phyloP scores from a whole-genome alignment of 2,113 vertebrate species.

The Malurus melanocephalus region DNA sequence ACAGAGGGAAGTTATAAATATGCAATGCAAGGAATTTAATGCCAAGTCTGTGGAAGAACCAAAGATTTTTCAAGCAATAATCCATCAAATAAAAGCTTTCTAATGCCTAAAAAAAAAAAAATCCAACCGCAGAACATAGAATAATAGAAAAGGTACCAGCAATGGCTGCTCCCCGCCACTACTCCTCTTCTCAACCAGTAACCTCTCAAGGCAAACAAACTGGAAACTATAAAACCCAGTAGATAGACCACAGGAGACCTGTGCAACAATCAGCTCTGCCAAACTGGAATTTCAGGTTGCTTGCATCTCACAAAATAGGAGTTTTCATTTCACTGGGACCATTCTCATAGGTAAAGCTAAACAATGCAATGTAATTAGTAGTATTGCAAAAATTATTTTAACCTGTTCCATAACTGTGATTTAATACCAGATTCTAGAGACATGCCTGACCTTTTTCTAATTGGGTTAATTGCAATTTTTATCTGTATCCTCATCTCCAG shows the following conservation, averaged over 20 bases:
- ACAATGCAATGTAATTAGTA: neutral
- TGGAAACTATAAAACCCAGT: neutral
- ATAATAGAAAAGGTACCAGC: neutral
- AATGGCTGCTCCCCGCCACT: neutral
- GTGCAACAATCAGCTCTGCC: neutral
- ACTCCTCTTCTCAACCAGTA: neutral
- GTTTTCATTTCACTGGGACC: neutral
- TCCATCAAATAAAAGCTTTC: neutral
- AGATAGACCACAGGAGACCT: neutral
- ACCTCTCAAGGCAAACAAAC: slow-evolving; percentile 5
- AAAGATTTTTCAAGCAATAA: neutral
- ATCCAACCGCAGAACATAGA: neutral
- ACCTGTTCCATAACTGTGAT: neutral
- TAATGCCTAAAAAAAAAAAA: neutral
- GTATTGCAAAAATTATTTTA: neutral
- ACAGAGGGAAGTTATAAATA: neutral
- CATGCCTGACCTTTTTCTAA: neutral
- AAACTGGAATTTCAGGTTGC: slow-evolving; percentile 58
- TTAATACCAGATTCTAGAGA: neutral
- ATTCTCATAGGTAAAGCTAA: neutral
- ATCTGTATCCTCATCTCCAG: neutral
- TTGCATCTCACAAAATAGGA: slow-evolving; percentile 7
- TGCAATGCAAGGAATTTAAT: neutral
- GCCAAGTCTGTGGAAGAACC: neutral
- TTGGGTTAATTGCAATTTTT: neutral